Base-by-base conservation (phyloP, 2,113 vertebrate species). In the Menura novaehollandiae region DNA sequence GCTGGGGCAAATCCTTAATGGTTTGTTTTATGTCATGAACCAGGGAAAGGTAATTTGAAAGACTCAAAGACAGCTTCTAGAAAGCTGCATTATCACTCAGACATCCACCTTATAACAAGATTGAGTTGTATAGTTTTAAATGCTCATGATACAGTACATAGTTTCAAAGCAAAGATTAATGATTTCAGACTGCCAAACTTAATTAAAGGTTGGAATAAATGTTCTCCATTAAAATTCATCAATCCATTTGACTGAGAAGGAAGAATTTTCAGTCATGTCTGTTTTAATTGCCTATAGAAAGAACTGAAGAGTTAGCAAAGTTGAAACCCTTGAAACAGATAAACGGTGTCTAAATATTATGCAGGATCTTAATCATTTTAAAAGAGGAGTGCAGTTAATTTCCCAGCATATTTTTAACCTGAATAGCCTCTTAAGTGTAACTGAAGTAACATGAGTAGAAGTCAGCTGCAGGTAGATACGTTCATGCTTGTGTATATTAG, bases 161-260 rank as follows among this genome's bases (percentile, higher is more conserved):
- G 84, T 82, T 95, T 95, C 58, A 95, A 95, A 94, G 77, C 76
- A 73, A 91, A 93, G 69, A 93, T 60, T 66, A 92, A 93, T 90
- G 35, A 87, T 98, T 97, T 97, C 62, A 96, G 89, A 85, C 91
- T 95, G 89, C 79, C 93, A 97, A 76, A 95, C 80, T 95, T 97
- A 97, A 97, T 97, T 97, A 95, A 94, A 89, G 79, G 86, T 91
- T 97, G 41, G 47, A 87, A 92, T 97, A 96, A 97, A 86, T 93
- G 91, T 93, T 96, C 91, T 94, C 89, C 46, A 56, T 96, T 95
- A 97, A 88, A 94, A 95, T 90, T 95, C 82, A 91, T 93, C 85
- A 97, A 58, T 97, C 85, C 73, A 18, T 85, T 93, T 93, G 91
- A 67, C 72, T 97, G 73, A 96, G 69, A 91, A 66, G 81, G 94